phyloP scores from a whole-genome alignment of 2,888 invertebrate species.

The Mythimna pallens region DNA sequence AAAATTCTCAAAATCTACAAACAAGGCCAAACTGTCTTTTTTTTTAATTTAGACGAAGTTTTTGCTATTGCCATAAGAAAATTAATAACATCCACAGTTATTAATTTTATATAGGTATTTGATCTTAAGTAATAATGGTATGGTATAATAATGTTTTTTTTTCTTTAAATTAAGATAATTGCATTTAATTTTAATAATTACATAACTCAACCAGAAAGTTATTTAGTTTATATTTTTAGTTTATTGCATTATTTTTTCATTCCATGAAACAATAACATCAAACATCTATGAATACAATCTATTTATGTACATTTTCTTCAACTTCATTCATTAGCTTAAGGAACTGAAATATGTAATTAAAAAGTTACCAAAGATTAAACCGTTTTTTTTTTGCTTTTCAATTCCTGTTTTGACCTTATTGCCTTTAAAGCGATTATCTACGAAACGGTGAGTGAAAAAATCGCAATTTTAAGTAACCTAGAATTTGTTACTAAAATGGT shows the following conservation, averaged over 20 bases:
- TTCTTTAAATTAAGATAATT: too few species aligned
- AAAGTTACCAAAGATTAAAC: conserved; percentile 12
- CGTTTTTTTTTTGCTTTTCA: neutral
- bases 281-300: neutral
- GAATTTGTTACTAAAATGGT: conserved; percentile 45
- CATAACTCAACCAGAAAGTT: too few species aligned
- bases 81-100: neutral
- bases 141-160: too few species aligned
- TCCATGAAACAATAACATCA: too few species aligned
- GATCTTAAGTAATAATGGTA: too few species aligned
- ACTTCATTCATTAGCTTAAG: neutral
- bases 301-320: neutral
- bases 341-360: conserved; percentile 20
- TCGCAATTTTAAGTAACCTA: conserved; percentile 8
- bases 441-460: conserved; percentile 45
- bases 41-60: neutral
- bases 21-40: neutral
- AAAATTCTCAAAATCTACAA: neutral
- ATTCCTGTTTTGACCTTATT: neutral
- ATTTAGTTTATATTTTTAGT: too few species aligned
- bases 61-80: neutral
- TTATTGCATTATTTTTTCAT: too few species aligned
- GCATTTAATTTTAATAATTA: too few species aligned
- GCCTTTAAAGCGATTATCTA: neutral
- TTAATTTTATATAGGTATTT: too few species aligned